A percentile compares a stretch with the other conserved stretches of the same genome.
Evolutionary conservation across 2,113 vertebrate genomes (phyloP).

Genomic region (Nesogale talazaci): DNA sequence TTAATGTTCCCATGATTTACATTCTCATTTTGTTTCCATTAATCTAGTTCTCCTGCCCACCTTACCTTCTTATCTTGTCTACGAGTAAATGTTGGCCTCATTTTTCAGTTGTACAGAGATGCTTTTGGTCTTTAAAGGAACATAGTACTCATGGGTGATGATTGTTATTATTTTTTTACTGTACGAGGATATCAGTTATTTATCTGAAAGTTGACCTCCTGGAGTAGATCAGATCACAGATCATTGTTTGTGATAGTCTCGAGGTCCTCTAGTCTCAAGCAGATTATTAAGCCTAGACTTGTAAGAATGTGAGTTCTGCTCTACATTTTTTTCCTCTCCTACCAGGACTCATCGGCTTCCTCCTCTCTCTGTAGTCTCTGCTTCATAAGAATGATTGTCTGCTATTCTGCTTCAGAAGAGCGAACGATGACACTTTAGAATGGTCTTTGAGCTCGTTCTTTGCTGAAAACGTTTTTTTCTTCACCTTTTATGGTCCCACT

Average conservation of each 20-base stretch:
- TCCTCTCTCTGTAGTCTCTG: neutral
- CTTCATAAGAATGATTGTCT: conserved; percentile 34
- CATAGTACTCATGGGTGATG: neutral
- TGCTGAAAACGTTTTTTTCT: conserved; percentile 15
- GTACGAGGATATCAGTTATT: neutral
- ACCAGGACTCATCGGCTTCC: neutral
- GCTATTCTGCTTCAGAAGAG: neutral
- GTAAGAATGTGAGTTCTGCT: neutral
- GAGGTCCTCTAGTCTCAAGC: neutral
- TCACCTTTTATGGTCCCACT: neutral
- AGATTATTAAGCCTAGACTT: neutral
- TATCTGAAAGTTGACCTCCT: neutral
- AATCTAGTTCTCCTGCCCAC: neutral
- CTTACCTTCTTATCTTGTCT: neutral
- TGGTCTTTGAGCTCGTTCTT: neutral
- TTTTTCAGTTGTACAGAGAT: neutral
- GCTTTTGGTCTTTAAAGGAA: neutral
- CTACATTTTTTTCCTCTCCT: neutral
- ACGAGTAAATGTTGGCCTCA: neutral
- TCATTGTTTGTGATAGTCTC: neutral
- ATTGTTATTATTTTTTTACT: neutral
- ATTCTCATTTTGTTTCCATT: neutral
- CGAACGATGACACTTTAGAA: neutral
- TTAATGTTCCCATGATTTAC: neutral
- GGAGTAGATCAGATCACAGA: neutral